Evolutionary conservation across 2,888 invertebrate genomes (phyloP), one percentile per base, ranked within the genome.

Genomic region (Choristoneura rosaceana): DNA sequence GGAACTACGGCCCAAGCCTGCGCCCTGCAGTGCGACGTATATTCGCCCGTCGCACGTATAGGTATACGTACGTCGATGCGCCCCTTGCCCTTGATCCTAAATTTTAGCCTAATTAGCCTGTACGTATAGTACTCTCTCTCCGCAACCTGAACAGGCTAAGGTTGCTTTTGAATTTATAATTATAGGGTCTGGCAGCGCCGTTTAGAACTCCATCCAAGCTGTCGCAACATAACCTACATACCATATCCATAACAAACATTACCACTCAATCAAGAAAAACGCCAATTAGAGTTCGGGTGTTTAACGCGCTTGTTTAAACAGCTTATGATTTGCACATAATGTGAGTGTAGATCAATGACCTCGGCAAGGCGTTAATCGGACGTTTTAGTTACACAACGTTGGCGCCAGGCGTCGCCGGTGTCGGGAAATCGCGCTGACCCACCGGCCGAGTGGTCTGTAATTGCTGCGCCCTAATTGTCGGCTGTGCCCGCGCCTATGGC

Each of bases 361-460:
- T 92, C 90, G 87, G 77, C 87, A 87, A 90, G 87, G 89, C 74
- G 79, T 78, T 83, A 87, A 84, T 82, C 86, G 85, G 87, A 81
- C 88, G 87, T 87, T 89, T 84, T 85, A 86, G 87, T 93, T 92
- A 90, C 93, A 92, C 92, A 92, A 93, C 88, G 82, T 77, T 89
- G 92, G 93, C 93, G 93, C 93, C 92, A 89, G 87, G 84, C 89
- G 84, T 84, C 86, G 88, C 82, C 78, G 83, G 79, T 82, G 89
- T 84, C 91, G 91, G 91, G 90, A 90, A 91, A 91, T 89, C 88
- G 91, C 90, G 88, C 83, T 92, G 93, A 93, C 93, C 93, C 90
- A 92, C 86, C 92, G 88, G 87, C 90, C 89, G 89, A 89, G 82
- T 89, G 87, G 87, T 82, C 79, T 84, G 88, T 91, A 90, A 92